Evolutionary conservation across 1,140 invertebrate species (phyloP).

Genomic region (Microvelia longipes): DNA sequence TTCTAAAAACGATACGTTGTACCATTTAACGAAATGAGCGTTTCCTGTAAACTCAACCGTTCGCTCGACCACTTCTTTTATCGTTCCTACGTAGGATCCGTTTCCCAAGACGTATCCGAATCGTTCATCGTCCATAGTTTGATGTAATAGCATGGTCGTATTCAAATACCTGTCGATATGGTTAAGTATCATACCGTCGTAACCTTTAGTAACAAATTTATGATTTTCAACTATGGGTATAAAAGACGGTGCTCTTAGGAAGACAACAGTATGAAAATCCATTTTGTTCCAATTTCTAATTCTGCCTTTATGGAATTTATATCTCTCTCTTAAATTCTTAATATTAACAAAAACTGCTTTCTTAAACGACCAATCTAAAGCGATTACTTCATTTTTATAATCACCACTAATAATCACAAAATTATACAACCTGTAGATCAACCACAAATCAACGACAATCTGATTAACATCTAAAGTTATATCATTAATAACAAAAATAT

Average conservation of each 20-base stretch:
- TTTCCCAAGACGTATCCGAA: background rate
- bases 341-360: background rate
- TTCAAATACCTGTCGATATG: background rate
- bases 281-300: background rate
- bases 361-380: background rate
- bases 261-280: background rate
- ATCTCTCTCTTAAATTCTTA: background rate
- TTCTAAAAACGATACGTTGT: background rate
- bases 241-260: background rate
- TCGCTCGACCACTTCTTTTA: background rate
- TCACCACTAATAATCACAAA: background rate
- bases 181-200: background rate
- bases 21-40: slow-evolving; percentile 1
- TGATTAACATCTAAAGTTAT: background rate
- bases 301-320: background rate
- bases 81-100: background rate
- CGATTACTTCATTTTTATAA: background rate
- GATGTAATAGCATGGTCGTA: background rate
- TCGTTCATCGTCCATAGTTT: background rate
- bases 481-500: background rate
- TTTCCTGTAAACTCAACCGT: background rate
- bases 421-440: background rate
- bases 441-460: background rate
- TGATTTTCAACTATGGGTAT: background rate
- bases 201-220: background rate